Evolutionary conservation across 2,113 vertebrate genomes (phyloP).

Genomic region (Cettia cetti): DNA sequence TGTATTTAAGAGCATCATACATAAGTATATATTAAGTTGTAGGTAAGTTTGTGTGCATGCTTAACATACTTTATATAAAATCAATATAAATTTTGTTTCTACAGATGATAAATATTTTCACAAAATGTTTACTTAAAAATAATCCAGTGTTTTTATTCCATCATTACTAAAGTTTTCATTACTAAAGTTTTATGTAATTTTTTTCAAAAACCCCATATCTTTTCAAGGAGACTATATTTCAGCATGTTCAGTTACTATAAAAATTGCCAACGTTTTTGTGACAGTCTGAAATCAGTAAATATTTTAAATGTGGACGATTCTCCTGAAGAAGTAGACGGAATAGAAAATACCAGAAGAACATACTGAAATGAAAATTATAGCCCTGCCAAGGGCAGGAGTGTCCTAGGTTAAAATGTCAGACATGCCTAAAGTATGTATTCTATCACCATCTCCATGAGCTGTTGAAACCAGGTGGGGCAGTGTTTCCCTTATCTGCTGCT

Average conservation of each 20-base stretch:
- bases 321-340: not conserved
- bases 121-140: not conserved
- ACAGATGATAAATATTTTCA: slow-evolving; percentile 21
- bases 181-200: too few species aligned
- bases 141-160: not conserved
- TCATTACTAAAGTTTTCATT: not conserved
- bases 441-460: too few species aligned
- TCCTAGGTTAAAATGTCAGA: too few species aligned
- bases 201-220: not conserved
- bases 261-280: not conserved
- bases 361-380: not conserved
- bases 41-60: slow-evolving; percentile 1
- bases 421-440: too few species aligned
- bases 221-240: not conserved
- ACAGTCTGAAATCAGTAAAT: not conserved
- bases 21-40: not conserved
- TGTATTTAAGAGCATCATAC: not conserved
- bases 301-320: not conserved
- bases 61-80: slow-evolving; percentile 15
- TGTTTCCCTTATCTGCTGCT: too few species aligned
- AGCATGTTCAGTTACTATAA: not conserved
- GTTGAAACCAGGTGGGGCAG: too few species aligned
- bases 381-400: not conserved
- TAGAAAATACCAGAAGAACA: not conserved
- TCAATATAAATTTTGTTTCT: not conserved